Conservation (phyloP, 2,113 vertebrate species). For the Tragelaphus strepsiceros region DNA sequence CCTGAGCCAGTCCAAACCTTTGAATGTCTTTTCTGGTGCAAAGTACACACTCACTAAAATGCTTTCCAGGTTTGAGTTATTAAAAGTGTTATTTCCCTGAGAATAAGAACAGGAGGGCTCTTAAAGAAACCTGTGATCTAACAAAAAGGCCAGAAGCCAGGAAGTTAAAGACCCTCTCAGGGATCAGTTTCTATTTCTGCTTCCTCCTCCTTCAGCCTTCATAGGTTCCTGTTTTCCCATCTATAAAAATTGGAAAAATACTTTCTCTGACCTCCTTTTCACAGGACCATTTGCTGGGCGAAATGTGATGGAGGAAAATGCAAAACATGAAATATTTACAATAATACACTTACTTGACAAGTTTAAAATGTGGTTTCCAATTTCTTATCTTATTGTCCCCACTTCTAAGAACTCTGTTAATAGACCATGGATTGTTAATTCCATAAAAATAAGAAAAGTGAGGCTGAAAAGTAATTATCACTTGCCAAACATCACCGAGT, state of each 20-base stretch:
- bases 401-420: neutral
- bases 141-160: neutral
- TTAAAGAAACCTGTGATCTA: neutral
- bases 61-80: neutral
- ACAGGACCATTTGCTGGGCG: neutral
- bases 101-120: neutral
- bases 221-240: neutral
- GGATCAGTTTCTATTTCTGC: neutral
- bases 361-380: neutral
- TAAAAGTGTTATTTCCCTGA: constrained; percentile 30
- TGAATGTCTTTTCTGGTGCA: neutral
- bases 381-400: neutral
- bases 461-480: neutral
- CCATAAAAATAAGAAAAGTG: neutral
- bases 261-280: neutral
- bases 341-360: neutral
- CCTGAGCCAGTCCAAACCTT: neutral
- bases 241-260: neutral
- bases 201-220: neutral
- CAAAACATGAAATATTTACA: neutral
- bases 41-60: constrained; percentile 25
- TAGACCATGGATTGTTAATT: neutral
- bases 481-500: neutral
- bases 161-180: neutral
- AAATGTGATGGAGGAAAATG: neutral